Base-by-base conservation (phyloP, 2,113 vertebrate species). In the Mandrillus leucophaeus region DNA sequence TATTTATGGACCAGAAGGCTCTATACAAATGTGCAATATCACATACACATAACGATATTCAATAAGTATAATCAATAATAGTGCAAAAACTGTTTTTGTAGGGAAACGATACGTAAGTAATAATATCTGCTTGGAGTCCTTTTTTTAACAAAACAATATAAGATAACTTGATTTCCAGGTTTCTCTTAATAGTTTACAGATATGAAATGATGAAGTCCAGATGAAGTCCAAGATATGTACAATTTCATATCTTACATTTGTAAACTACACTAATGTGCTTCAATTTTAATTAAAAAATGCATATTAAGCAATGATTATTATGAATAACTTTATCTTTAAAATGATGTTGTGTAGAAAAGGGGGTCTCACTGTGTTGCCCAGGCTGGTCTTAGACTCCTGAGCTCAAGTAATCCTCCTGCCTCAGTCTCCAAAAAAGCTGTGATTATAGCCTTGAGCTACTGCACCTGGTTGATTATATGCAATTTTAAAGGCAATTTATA, bases 281-380 rank as follows among this genome's bases (percentile, higher is more conserved):
- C 59, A 52, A 27, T 96, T 97, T 98, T 97, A 98, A 90, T 94
- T 90, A 96, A 98, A 50, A n/a, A 13, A 27, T 55, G 10, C 32
- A 82, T 92, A 91, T 82, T 45, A 95, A 96, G 50, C 35, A 85
- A 86, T 78, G 82, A 95, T 97, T 78, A 97, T n/a, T 0, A 84
- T 8, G 14, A 1, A 38, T 35, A 72, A 93, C 97, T 64, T 64
- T 64, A 64, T 30, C 61, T 64, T 13, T 55, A 55, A 64, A 64
- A 30, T 30, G 30, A 64, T 30, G 57, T 23, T 59, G 12, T 64
- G 12, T 30, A 64, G 27, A 64, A 27, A 64, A 64, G 27, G 59
- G 59, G 27, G 11, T 30, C 61, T 64, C 12, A 64, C 27, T 2
- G 11, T 64, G 27, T 64, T 64, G 27, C 27, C 11, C 5, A 64